Base-by-base conservation (phyloP, 2,797 vertebrate genomes). In the Sitta carolinensis region DNA sequence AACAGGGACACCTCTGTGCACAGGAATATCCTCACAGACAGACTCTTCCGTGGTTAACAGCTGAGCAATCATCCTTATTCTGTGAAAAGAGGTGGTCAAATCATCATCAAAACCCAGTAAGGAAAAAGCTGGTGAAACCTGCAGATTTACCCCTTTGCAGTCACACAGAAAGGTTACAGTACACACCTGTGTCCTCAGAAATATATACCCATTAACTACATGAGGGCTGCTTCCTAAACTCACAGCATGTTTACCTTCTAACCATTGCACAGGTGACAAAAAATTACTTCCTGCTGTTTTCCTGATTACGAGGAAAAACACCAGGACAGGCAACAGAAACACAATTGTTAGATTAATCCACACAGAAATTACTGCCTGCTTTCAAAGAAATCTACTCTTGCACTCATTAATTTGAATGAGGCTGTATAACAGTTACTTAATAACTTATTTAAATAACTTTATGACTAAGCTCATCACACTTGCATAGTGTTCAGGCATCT, bases 51-150 rank as follows among this genome's bases (percentile, higher is more conserved):
- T 32, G n/a, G 42, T 55, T 57, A 82, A 55, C 55, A 87, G 78
- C 27, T 63, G 61, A 64, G 61, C 42, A 79, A 83, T 15, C 95
- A 96, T 94, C 72, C 40, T 96, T 79, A 47, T 27, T 80, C 95
- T 96, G 90, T 51, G 42, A 90, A 87, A 87, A 94, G 16, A 93
- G 26, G 79, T 4, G 48, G 42, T 54, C 57, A 87, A 63, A 69
- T 52, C 45, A 64, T 61, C 38, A 76, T 6, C 59, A 73, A 64
- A 87, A 54, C 26, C 47, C 43, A 48, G 7, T 11, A 45, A 36
- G 59, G 42, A 61, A 76, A 70, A 62, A 38, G 22, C 5, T 43
- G 27, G 59, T 23, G 29, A 75, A 88, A 68, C 40, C 26, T 34
- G 16, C 21, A 86, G 21, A 40, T 87, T 79, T 58, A 32, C 20